Conservation (phyloP, 2,113 vertebrate genomes). For the Cyanistes caeruleus region DNA sequence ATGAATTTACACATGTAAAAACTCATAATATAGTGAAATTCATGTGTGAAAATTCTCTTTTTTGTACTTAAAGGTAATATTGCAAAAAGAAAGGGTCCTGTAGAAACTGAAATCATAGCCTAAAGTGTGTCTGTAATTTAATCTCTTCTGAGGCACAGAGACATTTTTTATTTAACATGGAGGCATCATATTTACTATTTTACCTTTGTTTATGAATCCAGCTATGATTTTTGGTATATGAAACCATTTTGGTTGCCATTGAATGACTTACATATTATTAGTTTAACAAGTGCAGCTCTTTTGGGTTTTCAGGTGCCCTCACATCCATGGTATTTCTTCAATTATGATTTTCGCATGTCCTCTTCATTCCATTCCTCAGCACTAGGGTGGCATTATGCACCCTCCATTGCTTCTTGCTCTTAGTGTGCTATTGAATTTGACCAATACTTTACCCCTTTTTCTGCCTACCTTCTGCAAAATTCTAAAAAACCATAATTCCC, state of each 20-base stretch:
- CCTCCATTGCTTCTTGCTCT: not conserved
- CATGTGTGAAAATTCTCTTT: not conserved
- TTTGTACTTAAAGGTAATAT: not conserved
- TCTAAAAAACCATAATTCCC: not conserved
- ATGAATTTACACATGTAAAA: not conserved
- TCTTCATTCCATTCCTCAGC: not conserved
- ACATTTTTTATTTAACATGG: not conserved
- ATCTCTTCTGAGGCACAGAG: not conserved
- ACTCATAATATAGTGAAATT: not conserved
- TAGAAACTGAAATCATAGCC: not conserved
- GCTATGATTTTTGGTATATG: not conserved
- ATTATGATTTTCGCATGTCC: not conserved
- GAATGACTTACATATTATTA: not conserved
- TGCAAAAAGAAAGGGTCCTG: not conserved
- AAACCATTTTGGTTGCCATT: not conserved
- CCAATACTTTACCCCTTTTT: not conserved
- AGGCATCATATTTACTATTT: not conserved
- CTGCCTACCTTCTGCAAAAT: not conserved
- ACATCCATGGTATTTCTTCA: not conserved
- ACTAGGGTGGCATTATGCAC: not conserved
- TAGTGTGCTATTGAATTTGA: not conserved
- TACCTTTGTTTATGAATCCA: not conserved
- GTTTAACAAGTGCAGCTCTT: not conserved
- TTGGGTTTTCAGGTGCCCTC: not conserved
- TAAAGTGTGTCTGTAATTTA: not conserved